Base-by-base conservation (phyloP, 2,888 invertebrate species). In the Ormia ochracea region DNA sequence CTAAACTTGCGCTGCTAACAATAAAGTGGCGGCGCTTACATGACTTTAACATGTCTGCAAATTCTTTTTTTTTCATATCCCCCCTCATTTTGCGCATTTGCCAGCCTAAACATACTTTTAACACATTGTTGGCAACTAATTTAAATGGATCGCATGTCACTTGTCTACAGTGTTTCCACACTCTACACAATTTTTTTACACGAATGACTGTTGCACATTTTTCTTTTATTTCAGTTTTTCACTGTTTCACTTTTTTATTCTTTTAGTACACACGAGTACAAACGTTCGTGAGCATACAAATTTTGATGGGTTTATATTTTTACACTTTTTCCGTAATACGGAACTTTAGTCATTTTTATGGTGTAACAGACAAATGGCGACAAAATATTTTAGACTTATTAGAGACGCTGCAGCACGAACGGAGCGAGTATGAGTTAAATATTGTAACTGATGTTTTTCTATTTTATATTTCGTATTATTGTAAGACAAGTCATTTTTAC, bases 61-160 rank as follows among this genome's bases (percentile, higher is more conserved):
- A 72, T 52, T 41, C 21, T 36, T 28, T 33, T 19, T 50, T 73
- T 45, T 26, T 59, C 69, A 68, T 54, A 68, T 75, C 74, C 54
- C 68, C 73, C 72, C 17, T 33, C 26, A 69, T 65, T 45, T 74
- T 66, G 56, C 41, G 14, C 43, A 43, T 73, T 73, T 48, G 45
- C 73, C 52, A 61, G 75, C 84, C 84, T 85, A 85, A 87, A 85
- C 86, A 85, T 84, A 80, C 63, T 76, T 80, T 80, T 76, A 86
- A 87, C 88, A 87, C 87, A 88, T 87, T 84, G 87, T 86, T 87
- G 85, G 85, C 86, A 87, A 88, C 87, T 87, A 87, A 87, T 88
- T 88, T 88, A 87, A 88, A 87, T 87, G 87, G 87, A 82, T 81
- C 81, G 77, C 83, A 78, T 82, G 82, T 81, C 83, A 82, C 80